phyloP scores from a whole-genome alignment of 1,140 invertebrate species.

The Andricus grossulariae region DNA sequence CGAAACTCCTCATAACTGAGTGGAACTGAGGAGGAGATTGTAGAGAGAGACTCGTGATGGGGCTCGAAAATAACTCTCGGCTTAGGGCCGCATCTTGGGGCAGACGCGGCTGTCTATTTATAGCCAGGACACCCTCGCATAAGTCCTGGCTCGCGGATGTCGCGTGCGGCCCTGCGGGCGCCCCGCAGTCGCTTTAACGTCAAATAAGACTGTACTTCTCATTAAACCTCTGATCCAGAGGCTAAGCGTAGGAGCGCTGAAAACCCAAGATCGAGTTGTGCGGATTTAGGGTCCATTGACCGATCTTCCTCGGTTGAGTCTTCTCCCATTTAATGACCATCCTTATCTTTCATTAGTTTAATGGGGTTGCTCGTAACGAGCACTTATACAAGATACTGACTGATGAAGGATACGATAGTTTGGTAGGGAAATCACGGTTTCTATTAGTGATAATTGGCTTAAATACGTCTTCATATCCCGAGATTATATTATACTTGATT shows the following conservation, averaged over 20 bases:
- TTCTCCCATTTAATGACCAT: slow-evolving; percentile 20
- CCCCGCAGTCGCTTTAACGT: slow-evolving; percentile 49
- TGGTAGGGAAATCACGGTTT: background rate
- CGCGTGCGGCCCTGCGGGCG: slow-evolving; percentile 60
- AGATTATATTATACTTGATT: background rate
- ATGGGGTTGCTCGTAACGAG: background rate
- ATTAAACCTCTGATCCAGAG: slow-evolving; percentile 45
- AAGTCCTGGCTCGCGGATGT: slow-evolving; percentile 13
- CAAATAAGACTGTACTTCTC: slow-evolving; percentile 60
- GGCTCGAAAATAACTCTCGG: slow-evolving; percentile 67
- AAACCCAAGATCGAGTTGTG: slow-evolving; percentile 36
- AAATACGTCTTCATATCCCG: background rate
- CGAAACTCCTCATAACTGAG: slow-evolving; percentile 62
- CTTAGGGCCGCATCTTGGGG: slow-evolving; percentile 65
- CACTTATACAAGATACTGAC: background rate
- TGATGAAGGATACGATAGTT: slow-evolving; percentile 15
- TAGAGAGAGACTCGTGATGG: slow-evolving; percentile 65
- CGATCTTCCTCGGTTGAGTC: slow-evolving; percentile 45
- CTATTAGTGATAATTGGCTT: background rate
- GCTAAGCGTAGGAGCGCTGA: slow-evolving; percentile 33
- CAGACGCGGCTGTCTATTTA: slow-evolving; percentile 63
- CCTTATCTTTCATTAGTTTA: slow-evolving; percentile 2
- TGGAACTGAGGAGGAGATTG: slow-evolving; percentile 63
- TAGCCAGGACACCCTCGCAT: slow-evolving; percentile 50
- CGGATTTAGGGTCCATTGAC: slow-evolving; percentile 56